These are phyloP conservation scores for Apogon talboti DNA, from an alignment of 2,797 vertebrate species.

Conservation along the genomic window DNA sequence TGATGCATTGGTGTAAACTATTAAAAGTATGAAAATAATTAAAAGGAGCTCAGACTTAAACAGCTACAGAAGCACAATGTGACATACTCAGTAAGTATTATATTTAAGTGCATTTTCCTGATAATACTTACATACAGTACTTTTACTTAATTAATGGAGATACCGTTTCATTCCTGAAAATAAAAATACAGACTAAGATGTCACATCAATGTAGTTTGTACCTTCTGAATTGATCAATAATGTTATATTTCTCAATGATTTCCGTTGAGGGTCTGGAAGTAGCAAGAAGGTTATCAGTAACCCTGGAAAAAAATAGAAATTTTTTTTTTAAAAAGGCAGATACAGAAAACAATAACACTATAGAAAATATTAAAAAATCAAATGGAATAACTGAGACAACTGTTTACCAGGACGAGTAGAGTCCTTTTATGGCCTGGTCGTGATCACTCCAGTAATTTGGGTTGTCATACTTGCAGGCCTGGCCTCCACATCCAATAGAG, in stretches of 20 bases:
- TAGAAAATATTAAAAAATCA: too few relatives aligned
- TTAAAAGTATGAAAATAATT: too few relatives aligned
- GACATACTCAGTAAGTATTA: too few relatives aligned
- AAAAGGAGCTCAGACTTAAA: too few relatives aligned
- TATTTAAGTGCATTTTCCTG: too few relatives aligned
- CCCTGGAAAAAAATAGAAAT: slow-evolving; percentile 80
- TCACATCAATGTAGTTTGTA: slow-evolving; percentile 60
- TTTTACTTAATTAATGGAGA: too few relatives aligned
- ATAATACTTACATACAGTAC: too few relatives aligned
- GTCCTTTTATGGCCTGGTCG: slow-evolving; percentile 92
- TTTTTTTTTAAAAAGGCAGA: background rate
- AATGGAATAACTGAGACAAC: background rate
- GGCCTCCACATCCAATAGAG: slow-evolving; percentile 92
- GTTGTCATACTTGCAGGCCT: slow-evolving; percentile 95
- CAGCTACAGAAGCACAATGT: too few relatives aligned
- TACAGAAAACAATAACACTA: background rate
- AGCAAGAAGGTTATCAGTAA: slow-evolving; percentile 93
- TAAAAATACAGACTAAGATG: background rate
- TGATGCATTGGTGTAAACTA: too few relatives aligned
- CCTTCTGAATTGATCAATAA: slow-evolving; percentile 94
- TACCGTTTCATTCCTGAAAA: too few relatives aligned
- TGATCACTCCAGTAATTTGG: slow-evolving; percentile 90
- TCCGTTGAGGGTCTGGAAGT: slow-evolving; percentile 96
- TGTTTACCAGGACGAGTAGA: slow-evolving; percentile 95
- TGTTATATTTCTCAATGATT: slow-evolving; percentile 90